These are phyloP conservation scores for Pherbina coryleti DNA, from an alignment of 2,888 invertebrate species.

Conservation along the genomic window DNA sequence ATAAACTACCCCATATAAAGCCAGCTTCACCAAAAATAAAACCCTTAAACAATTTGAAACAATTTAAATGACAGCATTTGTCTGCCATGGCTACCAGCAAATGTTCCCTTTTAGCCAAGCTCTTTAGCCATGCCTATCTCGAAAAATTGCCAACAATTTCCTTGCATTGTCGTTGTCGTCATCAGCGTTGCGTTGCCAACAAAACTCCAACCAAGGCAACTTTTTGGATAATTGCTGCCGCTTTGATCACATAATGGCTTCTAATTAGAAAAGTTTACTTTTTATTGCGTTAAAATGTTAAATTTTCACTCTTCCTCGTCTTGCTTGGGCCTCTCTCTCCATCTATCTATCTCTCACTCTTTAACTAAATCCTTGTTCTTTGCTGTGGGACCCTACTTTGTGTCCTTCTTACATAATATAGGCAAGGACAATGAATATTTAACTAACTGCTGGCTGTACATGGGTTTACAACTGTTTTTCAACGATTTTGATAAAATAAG, in stretches of 20 bases:
- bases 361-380: too few relatives aligned
- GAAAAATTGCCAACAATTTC: neutral
- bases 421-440: constrained; percentile 37
- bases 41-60: constrained; percentile 29
- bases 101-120: neutral
- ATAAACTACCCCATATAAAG: neutral
- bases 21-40: neutral
- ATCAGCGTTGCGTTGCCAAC: neutral
- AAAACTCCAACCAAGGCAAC: constrained; percentile 23
- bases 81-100: neutral
- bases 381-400: neutral
- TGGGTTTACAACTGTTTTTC: neutral
- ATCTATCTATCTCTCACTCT: neutral
- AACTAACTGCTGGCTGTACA: constrained; percentile 21
- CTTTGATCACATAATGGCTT: constrained; percentile 59
- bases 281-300: constrained; percentile 43
- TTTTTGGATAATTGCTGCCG: constrained; percentile 46
- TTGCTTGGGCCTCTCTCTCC: neutral
- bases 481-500: neutral
- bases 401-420: constrained; percentile 11
- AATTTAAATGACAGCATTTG: constrained; percentile 31
- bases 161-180: neutral
- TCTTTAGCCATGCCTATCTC: neutral
- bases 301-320: neutral
- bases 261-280: constrained; percentile 65